Evolutionary conservation across 2,888 invertebrate genomes (phyloP).

Genomic region (Tetranychus piercei): DNA sequence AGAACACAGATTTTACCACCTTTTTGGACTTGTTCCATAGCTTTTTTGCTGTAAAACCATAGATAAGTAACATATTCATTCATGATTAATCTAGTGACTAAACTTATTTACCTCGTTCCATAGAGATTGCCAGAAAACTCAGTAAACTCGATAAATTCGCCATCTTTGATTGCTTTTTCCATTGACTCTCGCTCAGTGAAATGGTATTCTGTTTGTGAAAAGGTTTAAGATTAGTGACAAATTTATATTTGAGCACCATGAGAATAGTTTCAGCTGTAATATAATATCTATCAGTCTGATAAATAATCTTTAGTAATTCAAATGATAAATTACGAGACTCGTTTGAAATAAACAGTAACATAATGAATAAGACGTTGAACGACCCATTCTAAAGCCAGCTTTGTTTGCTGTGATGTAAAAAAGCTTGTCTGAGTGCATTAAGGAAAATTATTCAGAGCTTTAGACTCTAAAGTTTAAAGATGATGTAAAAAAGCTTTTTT

Average conservation of each 20-base stretch:
- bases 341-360: too few relatives aligned
- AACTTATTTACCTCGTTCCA: constrained; percentile 61
- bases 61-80: constrained; percentile 28
- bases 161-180: constrained; percentile 50
- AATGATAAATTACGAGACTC: not conserved
- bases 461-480: too few relatives aligned
- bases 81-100: not conserved
- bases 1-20: constrained; percentile 73
- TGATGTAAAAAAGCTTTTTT: too few relatives aligned
- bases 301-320: not conserved
- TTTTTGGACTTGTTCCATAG: constrained; percentile 58
- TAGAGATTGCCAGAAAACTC: constrained; percentile 82
- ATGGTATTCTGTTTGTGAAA: constrained; percentile 62
- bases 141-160: constrained; percentile 80
- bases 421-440: too few relatives aligned
- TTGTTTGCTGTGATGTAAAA: too few relatives aligned
- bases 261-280: not conserved
- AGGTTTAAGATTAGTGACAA: constrained; percentile 26
- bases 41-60: constrained; percentile 47
- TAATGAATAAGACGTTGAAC: too few relatives aligned
- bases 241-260: constrained; percentile 37
- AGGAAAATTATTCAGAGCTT: too few relatives aligned
- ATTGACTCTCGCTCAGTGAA: constrained; percentile 62
- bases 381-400: too few relatives aligned
- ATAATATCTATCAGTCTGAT: not conserved